Evolutionary conservation across 2,888 invertebrate genomes (phyloP).

Genomic region (Macrosiphum euphorbiae): DNA sequence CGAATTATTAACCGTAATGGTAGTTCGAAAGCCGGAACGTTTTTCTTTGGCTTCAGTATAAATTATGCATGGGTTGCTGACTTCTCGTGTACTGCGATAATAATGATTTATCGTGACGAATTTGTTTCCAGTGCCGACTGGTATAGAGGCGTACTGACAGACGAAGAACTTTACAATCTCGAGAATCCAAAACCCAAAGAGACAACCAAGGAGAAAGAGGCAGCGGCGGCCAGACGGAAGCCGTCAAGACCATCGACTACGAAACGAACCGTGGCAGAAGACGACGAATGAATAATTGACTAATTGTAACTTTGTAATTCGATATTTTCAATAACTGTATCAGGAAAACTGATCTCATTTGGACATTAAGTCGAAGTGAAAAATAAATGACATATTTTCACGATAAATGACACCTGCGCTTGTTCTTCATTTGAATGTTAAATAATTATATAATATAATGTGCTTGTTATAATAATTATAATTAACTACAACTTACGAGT

Average conservation of each 20-base stretch:
- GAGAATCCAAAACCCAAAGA: constrained; percentile 81
- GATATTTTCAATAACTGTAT: constrained; percentile 54
- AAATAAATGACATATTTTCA: constrained; percentile 36
- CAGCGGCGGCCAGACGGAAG: constrained; percentile 63
- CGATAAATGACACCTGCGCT: not conserved
- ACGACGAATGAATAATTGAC: constrained; percentile 29
- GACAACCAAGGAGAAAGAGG: constrained; percentile 69
- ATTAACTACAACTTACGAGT: not conserved
- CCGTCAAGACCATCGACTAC: constrained; percentile 48
- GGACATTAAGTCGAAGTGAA: constrained; percentile 3
- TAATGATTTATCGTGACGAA: not conserved
- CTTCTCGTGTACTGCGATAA: not conserved
- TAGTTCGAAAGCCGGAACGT: constrained; percentile 7
- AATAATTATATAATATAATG: constrained; percentile 2
- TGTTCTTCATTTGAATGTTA: not conserved
- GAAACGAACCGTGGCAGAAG: not conserved
- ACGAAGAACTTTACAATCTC: constrained; percentile 82
- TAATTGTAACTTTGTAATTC: not conserved
- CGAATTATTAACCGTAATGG: not conserved
- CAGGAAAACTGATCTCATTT: constrained; percentile 61
- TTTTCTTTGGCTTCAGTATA: constrained; percentile 2
- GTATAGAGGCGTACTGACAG: constrained; percentile 88
- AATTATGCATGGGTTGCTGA: constrained; percentile 6
- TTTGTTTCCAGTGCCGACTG: constrained; percentile 81
- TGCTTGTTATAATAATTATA: not conserved